Evolutionary conservation across 1,140 invertebrate genomes (phyloP).

Genomic region (Nixonia krombeini): DNA sequence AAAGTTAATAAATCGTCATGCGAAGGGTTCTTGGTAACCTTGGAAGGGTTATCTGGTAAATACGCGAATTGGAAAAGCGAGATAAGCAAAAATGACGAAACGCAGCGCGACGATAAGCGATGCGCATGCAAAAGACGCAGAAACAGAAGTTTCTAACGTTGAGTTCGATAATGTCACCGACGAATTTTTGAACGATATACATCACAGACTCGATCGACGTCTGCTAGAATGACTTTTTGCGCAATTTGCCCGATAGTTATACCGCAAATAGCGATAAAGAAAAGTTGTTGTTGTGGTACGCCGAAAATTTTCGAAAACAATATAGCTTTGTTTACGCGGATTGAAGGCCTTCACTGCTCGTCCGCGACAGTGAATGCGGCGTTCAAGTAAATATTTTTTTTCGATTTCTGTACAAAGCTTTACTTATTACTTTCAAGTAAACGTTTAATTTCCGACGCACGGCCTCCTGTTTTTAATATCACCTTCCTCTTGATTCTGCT

Average conservation of each 20-base stretch:
- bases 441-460: neutral
- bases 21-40: neutral
- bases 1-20: neutral
- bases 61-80: neutral
- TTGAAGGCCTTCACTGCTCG: constrained; percentile 81
- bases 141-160: constrained; percentile 6
- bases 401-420: too few species aligned
- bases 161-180: constrained; percentile 29
- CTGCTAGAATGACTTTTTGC: constrained; percentile 66
- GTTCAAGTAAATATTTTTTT: constrained; percentile 75
- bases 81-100: neutral
- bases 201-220: constrained; percentile 67
- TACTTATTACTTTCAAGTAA: too few species aligned
- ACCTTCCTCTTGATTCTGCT: too few species aligned
- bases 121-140: too few species aligned
- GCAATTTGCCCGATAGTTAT: constrained; percentile 79
- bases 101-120: too few species aligned
- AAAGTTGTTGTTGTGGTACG: constrained; percentile 80
- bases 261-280: constrained; percentile 83
- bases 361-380: constrained; percentile 86
- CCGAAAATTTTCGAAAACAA: constrained; percentile 88
- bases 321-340: constrained; percentile 77
- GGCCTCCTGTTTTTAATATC: constrained; percentile 24
- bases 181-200: constrained; percentile 63
- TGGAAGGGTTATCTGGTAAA: too few species aligned